phyloP scores from a whole-genome alignment of 2,797 vertebrate species.

The Naso thynnoides region DNA sequence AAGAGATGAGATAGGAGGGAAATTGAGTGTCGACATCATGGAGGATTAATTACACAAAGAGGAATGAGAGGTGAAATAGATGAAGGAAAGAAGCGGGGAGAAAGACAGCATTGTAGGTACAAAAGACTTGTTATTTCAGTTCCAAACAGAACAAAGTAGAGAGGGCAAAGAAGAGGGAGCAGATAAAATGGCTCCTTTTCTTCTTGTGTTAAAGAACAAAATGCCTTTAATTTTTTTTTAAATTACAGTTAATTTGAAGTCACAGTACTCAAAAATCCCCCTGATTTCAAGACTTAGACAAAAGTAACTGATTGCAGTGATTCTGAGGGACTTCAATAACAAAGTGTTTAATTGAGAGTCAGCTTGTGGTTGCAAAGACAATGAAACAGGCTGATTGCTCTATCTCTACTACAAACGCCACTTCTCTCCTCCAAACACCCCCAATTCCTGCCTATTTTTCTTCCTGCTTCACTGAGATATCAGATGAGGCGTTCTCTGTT shows the following conservation, averaged over 20 bases:
- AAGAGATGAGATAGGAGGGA: slow-evolving; percentile 37
- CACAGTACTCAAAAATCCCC: slow-evolving; percentile 18
- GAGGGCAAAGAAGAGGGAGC: slow-evolving; percentile 17
- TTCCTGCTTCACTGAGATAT: slow-evolving; percentile 34
- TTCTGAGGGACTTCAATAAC: slow-evolving; percentile 28
- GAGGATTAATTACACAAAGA: slow-evolving; percentile 67
- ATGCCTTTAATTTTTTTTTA: slow-evolving; percentile 1
- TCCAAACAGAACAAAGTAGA: slow-evolving; percentile 30
- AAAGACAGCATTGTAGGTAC: slow-evolving; percentile 19
- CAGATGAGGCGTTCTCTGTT: slow-evolving; percentile 37
- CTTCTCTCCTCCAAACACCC: slow-evolving; percentile 6
- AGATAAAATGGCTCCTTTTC: slow-evolving; percentile 31
- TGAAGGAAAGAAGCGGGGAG: slow-evolving; percentile 44
- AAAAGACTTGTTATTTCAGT: slow-evolving; percentile 34
- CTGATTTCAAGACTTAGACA: slow-evolving; percentile 39
- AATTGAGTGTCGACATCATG: slow-evolving; percentile 38
- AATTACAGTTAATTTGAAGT: slow-evolving; percentile 31
- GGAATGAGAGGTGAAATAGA: slow-evolving; percentile 50
- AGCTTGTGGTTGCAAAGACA: slow-evolving; percentile 43
- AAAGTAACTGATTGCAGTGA: slow-evolving; percentile 60
- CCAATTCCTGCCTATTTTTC: slow-evolving; percentile 8
- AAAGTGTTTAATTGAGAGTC: slow-evolving; percentile 35
- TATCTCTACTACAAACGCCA: background rate
- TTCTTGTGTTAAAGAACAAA: slow-evolving; percentile 15
- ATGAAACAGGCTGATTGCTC: slow-evolving; percentile 35